phyloP scores from a whole-genome alignment of 2,113 vertebrate species.

The Bagarius yarrelli region DNA sequence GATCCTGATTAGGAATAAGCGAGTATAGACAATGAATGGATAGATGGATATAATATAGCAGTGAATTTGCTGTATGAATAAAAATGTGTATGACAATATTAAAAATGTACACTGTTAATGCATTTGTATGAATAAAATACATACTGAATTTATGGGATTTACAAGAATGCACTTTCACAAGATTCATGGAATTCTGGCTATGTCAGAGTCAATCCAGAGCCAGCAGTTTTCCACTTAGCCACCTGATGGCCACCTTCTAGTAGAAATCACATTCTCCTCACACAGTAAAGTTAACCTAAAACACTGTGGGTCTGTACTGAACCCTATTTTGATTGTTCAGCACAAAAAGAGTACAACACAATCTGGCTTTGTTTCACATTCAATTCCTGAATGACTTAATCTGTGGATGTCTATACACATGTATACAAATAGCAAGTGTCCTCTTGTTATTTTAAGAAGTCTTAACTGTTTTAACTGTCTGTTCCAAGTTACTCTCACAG shows the following conservation, averaged over 20 bases:
- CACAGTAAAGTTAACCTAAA: neutral
- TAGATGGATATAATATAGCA: neutral
- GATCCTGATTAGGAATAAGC: too few relatives aligned
- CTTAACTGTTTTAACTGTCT: too few relatives aligned
- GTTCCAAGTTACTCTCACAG: too few relatives aligned
- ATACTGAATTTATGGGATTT: neutral
- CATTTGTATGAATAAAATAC: neutral
- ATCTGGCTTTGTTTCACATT: neutral
- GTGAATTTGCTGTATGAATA: neutral
- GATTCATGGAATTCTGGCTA: neutral
- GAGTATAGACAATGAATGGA: too few relatives aligned
- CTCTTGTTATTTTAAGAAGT: constrained; percentile 11
- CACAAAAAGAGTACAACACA: constrained; percentile 9
- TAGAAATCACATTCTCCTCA: constrained; percentile 50
- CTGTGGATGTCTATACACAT: constrained; percentile 18
- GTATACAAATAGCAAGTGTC: constrained; percentile 14
- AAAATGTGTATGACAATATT: neutral
- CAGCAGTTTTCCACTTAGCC: constrained; percentile 73
- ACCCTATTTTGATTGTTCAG: constrained; percentile 35
- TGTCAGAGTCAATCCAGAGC: neutral
- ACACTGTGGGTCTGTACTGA: constrained; percentile 21
- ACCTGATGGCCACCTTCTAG: constrained; percentile 81
- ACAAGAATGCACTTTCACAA: neutral
- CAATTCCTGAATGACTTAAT: constrained; percentile 29
- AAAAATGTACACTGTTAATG: neutral